Evolutionary conservation across 2,113 vertebrate species (phyloP), one percentile per base, ranked within the genome.

Genomic region (Ceyx cyanopectus): DNA sequence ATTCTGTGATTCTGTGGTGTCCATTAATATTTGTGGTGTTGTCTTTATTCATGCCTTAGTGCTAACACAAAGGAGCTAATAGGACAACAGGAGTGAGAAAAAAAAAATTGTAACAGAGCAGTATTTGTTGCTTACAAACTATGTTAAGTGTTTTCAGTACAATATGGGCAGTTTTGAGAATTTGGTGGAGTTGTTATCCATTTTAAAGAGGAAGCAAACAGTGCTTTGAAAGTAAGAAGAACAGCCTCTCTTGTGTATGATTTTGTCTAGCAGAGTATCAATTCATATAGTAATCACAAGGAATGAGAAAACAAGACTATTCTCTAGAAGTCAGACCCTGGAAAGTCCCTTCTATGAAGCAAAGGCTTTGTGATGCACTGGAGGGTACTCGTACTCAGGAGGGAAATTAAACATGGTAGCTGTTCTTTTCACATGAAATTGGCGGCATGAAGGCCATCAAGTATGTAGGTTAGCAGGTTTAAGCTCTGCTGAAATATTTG

Each of bases 181-280:
- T 12, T 29, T 43, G 26, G 4, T 48, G 9, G 30, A 69, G 9
- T 32, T 67, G 8, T 37, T 75, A 14, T 1, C 13, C 1, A 0
- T 48, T 67, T 67, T 50, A 57, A 91, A 79, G 51, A 46, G 11
- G 14, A 37, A 19, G 15, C 3, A 18, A 34, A 48, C 19, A 29
- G 29, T 56, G 27, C 13, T 41, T 26, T 43, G 23, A 30, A 78
- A 46, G 4, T 53, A 41, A 29, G 57, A 27, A 76, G 18, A 70
- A 17, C 11, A 60, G 9, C 18, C 16, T 76, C 18, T 63, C 6
- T 21, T 85, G 27, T 12, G 3, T 37, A 5, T 58, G 4, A 20
- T 69, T 23, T 60, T 81, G 29, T 48, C 74, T 30, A 34, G 21
- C 45, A 30, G 56, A 84, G 41, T 62, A 20, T 20, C 12, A 26